Evolutionary conservation across 92 coral and sea anemone species (phyloP).

Genomic region (Umimayanthus chanpuru): DNA sequence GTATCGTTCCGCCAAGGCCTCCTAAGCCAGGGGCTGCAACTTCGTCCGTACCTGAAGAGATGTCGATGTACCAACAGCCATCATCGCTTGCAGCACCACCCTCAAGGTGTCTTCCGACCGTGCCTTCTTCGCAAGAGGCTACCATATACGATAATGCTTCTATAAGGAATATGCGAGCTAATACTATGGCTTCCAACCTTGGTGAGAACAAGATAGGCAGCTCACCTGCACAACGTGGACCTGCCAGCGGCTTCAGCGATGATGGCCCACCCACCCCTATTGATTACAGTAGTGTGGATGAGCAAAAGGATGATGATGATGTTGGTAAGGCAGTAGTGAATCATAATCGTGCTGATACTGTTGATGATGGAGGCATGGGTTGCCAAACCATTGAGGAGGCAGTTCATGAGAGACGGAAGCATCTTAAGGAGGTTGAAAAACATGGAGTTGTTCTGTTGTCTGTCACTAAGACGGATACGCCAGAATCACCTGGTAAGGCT

Average conservation of each 20-base stretch:
- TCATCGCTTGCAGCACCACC: slow-evolving; percentile 4
- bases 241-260: neutral
- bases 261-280: slow-evolving; percentile 26
- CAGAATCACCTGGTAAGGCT: slow-evolving; percentile 30
- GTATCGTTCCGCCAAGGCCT: slow-evolving; percentile 20
- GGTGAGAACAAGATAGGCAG: neutral
- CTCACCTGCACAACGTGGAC: neutral
- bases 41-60: neutral
- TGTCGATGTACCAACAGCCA: slow-evolving; percentile 33
- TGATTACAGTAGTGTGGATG: slow-evolving; percentile 36
- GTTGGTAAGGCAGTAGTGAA: slow-evolving; percentile 34
- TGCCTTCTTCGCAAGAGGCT: neutral
- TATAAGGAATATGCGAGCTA: slow-evolving; percentile 26
- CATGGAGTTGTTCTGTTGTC: slow-evolving; percentile 72
- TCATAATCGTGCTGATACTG: slow-evolving; percentile 40
- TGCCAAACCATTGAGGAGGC: slow-evolving; percentile 65
- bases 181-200: neutral
- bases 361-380: slow-evolving; percentile 92
- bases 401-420: slow-evolving; percentile 72
- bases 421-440: slow-evolving; percentile 53
- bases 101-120: neutral
- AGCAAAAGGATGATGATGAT: neutral
- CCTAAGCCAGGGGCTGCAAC: slow-evolving; percentile 9
- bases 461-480: slow-evolving; percentile 29
- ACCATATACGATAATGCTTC: slow-evolving; percentile 40